phyloP scores from a whole-genome alignment of 2,797 vertebrate genomes.

The Coregonus ussuriensis region DNA sequence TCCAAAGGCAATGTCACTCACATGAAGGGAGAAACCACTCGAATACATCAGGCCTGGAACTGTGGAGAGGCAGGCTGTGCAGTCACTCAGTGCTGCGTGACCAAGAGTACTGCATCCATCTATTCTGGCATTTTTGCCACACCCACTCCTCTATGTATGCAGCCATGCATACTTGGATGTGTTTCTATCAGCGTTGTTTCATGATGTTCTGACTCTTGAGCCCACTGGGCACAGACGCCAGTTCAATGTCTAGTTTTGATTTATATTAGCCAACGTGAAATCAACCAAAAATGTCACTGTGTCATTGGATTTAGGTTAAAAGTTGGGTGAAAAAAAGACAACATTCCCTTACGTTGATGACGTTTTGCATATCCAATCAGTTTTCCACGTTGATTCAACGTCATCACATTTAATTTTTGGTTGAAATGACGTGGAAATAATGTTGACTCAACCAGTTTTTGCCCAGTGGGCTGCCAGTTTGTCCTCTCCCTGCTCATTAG shows the following conservation, averaged over 20 bases:
- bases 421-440: too few species aligned
- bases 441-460: too few species aligned
- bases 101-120: background rate
- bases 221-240: too few species aligned
- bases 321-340: too few species aligned
- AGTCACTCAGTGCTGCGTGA: background rate
- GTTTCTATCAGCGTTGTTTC: background rate
- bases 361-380: too few species aligned
- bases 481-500: background rate
- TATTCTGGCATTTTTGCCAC: background rate
- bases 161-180: background rate
- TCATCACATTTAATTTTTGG: too few species aligned
- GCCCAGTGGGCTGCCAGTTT: background rate
- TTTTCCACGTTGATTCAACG: too few species aligned
- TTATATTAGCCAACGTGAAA: too few species aligned
- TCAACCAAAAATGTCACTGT: too few species aligned
- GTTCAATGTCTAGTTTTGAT: too few species aligned
- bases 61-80: background rate
- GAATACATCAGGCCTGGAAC: background rate
- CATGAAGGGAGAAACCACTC: slow-evolving; percentile 1
- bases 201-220: background rate
- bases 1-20: slow-evolving; percentile 66
- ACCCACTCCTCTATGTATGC: background rate
- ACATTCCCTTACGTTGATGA: too few species aligned
- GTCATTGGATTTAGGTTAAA: too few species aligned